Evolutionary conservation across 2,888 invertebrate genomes (phyloP).

Genomic region (Nephrotoma appendiculata): DNA sequence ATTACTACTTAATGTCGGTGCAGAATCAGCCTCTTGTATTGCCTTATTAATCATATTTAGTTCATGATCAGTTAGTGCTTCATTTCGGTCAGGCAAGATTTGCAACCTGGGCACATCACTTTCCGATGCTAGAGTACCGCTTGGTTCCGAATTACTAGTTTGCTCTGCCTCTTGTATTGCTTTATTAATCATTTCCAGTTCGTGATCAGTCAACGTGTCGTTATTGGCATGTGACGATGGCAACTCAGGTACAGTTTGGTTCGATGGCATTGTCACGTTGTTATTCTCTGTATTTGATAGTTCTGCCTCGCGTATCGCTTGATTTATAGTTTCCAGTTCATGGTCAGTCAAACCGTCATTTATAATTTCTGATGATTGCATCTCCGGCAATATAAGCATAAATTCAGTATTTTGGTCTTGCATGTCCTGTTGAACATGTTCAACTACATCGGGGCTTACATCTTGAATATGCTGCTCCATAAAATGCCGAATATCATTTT

Average conservation of each 20-base stretch:
- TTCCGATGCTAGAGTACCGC: too few species aligned
- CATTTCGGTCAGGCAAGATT: too few species aligned
- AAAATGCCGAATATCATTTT: slow-evolving; percentile 27
- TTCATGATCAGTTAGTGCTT: too few species aligned
- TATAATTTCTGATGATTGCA: background rate
- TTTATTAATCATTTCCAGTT: background rate
- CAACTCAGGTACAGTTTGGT: background rate
- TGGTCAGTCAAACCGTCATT: background rate
- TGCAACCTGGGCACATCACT: too few species aligned
- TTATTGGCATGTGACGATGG: background rate
- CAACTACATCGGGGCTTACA: slow-evolving; percentile 30
- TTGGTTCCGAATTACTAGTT: too few species aligned
- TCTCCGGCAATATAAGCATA: background rate
- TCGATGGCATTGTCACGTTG: background rate
- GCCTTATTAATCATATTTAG: too few species aligned
- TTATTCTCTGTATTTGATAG: background rate
- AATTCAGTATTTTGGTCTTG: slow-evolving; percentile 4
- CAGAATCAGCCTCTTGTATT: too few species aligned
- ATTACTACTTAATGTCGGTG: too few species aligned
- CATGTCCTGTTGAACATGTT: slow-evolving; percentile 29
- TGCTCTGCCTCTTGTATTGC: background rate
- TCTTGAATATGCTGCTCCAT: slow-evolving; percentile 33
- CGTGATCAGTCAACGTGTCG: background rate
- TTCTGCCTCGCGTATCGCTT: background rate
- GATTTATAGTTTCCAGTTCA: background rate